Evolutionary conservation across 2,797 vertebrate species (phyloP).

Genomic region (Sebastes wilsoni): DNA sequence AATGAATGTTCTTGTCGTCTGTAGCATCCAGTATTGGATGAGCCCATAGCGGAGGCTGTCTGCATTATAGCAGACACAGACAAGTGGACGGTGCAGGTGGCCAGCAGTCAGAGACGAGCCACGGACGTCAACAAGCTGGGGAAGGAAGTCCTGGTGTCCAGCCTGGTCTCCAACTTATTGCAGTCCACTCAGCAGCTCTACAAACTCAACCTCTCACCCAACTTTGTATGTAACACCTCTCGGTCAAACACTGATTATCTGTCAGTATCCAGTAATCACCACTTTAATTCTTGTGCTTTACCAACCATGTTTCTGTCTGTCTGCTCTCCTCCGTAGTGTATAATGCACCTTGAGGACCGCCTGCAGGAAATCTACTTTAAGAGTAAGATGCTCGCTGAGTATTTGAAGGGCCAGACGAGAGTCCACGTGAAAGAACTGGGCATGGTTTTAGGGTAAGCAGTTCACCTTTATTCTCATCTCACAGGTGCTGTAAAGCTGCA

Average conservation of each 20-base stretch:
- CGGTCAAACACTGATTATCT: neutral
- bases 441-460: conserved; percentile 93
- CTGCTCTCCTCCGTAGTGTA: conserved; percentile 84
- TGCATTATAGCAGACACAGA: conserved; percentile 98
- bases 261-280: neutral
- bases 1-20: neutral
- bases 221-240: conserved; percentile 88
- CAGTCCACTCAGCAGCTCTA: conserved; percentile 98
- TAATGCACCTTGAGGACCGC: conserved; percentile 98
- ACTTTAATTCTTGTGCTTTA: neutral
- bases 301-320: neutral
- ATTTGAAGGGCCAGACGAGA: conserved; percentile 96
- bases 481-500: neutral
- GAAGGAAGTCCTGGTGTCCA: conserved; percentile 97
- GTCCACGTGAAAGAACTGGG: conserved; percentile 98
- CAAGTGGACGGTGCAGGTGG: conserved; percentile 97
- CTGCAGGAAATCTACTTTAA: conserved; percentile 99
- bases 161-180: conserved; percentile 92
- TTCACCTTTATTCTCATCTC: neutral
- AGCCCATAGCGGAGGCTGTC: conserved; percentile 97
- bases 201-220: conserved; percentile 96
- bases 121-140: conserved; percentile 93
- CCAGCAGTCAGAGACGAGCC: conserved; percentile 94
- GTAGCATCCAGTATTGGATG: conserved; percentile 97
- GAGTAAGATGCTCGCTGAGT: conserved; percentile 98